Evolutionary conservation across 2,113 vertebrate genomes (phyloP).

Genomic region (Junco hyemalis): DNA sequence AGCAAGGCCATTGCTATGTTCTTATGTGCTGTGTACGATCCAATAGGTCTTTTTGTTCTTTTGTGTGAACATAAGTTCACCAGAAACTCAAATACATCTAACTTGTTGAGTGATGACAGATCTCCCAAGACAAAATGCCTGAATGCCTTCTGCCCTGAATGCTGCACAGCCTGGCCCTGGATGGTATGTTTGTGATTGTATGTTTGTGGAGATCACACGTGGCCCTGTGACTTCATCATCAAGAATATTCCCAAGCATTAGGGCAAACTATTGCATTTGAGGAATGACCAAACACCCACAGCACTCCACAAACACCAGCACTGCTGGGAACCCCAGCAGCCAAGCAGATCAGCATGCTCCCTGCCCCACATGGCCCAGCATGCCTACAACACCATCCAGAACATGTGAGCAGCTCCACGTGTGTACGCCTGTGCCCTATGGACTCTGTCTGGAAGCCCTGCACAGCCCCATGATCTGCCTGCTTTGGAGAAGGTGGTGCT

Average conservation of each 20-base stretch:
- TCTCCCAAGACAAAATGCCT: background rate
- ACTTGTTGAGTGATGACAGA: background rate
- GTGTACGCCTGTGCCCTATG: background rate
- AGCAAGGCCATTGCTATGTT: rapidly evolving
- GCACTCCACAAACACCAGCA: background rate
- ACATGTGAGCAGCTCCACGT: rapidly evolving
- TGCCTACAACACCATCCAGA: background rate
- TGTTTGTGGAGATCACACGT: background rate
- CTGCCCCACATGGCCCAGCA: background rate
- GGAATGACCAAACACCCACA: background rate
- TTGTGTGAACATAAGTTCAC: background rate
- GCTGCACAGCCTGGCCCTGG: background rate
- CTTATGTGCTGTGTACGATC: background rate
- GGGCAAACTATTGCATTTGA: background rate
- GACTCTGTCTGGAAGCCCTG: background rate
- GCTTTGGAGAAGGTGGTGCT: background rate
- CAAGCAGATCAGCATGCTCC: background rate
- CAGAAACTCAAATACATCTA: conserved; percentile 9
- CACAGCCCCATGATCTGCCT: background rate
- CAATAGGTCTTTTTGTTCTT: background rate
- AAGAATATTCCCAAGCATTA: background rate
- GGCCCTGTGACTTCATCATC: background rate
- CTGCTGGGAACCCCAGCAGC: background rate
- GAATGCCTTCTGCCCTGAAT: background rate
- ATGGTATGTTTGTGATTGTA: background rate